Conservation (phyloP, 1,140 invertebrate genomes). For the Drosophila lacteicornis region DNA sequence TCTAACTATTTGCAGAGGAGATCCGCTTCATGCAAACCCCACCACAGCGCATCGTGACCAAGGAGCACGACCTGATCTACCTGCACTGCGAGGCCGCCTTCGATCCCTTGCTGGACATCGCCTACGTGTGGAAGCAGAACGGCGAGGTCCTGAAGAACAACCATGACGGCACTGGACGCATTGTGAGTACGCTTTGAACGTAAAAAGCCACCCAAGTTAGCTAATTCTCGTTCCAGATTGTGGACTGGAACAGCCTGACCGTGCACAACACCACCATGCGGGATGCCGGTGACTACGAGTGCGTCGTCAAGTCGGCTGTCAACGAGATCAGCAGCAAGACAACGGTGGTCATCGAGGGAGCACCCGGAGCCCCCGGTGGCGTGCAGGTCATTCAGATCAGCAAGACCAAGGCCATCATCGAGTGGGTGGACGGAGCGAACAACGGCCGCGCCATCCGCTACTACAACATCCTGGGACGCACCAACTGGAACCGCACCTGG, state of each 20-base stretch:
- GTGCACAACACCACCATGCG: constrained; percentile 93
- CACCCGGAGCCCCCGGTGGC: constrained; percentile 93
- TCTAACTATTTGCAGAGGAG: constrained; percentile 85
- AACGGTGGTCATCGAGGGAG: constrained; percentile 91
- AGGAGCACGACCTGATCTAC: constrained; percentile 90
- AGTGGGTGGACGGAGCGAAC: constrained; percentile 95
- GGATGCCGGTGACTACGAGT: constrained; percentile 95
- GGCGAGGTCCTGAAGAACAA: constrained; percentile 91
- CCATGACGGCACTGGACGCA: constrained; percentile 85
- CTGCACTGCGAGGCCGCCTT: constrained; percentile 92
- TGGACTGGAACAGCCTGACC: constrained; percentile 90
- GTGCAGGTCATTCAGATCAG: constrained; percentile 91
- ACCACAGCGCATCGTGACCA: constrained; percentile 87
- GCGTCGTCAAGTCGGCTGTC: constrained; percentile 94
- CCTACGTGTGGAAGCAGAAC: constrained; percentile 96
- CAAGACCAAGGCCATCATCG: constrained; percentile 90
- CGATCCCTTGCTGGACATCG: constrained; percentile 93
- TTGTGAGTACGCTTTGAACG: constrained; percentile 74
- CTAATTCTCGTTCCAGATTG: constrained; percentile 71
- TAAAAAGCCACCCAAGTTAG: constrained; percentile 4
- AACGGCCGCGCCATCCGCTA: constrained; percentile 91
- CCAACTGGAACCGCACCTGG: constrained; percentile 95
- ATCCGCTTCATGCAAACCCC: constrained; percentile 90
- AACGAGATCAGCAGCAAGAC: constrained; percentile 91
- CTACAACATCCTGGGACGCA: constrained; percentile 93